Evolutionary conservation across 2,113 vertebrate species (phyloP).

Genomic region (Grus americana): DNA sequence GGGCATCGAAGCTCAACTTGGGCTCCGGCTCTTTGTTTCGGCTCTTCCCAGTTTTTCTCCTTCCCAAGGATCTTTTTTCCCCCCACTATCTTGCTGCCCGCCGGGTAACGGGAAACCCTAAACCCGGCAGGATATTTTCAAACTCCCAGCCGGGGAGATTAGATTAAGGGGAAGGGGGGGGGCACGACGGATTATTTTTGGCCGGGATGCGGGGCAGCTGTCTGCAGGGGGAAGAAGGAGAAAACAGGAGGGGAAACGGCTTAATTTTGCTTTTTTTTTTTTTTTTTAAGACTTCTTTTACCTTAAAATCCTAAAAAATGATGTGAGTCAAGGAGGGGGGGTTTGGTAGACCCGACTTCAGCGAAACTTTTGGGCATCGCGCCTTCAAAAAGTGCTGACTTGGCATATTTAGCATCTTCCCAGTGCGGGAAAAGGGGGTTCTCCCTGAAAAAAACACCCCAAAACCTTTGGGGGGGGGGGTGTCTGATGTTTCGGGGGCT

Average conservation of each 20-base stretch:
- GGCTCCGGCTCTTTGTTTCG: constrained; percentile 41
- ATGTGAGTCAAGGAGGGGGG: not conserved
- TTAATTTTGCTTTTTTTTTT: not conserved
- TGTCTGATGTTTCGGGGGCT: rapidly evolving
- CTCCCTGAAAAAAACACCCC: not conserved
- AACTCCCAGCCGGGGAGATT: constrained; percentile 75
- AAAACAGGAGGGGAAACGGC: not conserved
- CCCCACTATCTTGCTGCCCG: not conserved
- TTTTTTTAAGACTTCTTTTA: not conserved
- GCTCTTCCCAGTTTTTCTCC: constrained; percentile 34
- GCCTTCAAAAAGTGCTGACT: not conserved
- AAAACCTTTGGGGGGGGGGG: too few relatives aligned
- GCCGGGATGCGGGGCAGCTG: constrained; percentile 36
- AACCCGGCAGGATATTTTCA: constrained; percentile 77
- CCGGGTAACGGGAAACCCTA: constrained; percentile 73
- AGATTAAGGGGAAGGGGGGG: constrained; percentile 41
- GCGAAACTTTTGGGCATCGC: not conserved
- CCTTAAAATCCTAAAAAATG: not conserved
- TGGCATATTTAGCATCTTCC: not conserved
- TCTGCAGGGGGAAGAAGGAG: not conserved
- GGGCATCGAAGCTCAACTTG: not conserved
- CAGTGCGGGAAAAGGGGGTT: rapidly evolving
- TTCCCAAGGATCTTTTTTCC: not conserved
- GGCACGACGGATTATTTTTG: constrained; percentile 75
- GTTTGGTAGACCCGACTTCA: not conserved